phyloP scores from a whole-genome alignment of 2,113 vertebrate species.

The Mesembrinibis cayennensis region DNA sequence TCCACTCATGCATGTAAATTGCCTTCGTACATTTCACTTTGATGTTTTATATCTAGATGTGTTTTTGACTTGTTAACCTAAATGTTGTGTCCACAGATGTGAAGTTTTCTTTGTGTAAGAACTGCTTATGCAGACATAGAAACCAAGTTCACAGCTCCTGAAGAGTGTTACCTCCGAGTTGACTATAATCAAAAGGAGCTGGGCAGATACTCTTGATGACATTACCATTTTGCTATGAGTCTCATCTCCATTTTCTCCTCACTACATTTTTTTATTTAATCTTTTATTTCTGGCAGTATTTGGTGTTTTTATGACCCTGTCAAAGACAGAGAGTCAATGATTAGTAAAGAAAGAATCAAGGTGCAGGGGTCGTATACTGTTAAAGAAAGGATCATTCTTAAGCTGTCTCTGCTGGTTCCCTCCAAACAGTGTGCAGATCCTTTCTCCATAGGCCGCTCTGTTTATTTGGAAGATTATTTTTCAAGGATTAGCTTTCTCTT shows the following conservation, averaged over 20 bases:
- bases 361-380: neutral
- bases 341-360: neutral
- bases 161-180: neutral
- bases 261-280: neutral
- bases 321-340: neutral
- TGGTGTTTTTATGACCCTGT: neutral
- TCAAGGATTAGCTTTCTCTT: neutral
- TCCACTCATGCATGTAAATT: neutral
- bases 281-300: neutral
- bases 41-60: neutral
- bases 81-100: neutral
- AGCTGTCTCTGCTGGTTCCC: neutral
- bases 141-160: neutral
- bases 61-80: neutral
- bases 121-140: neutral
- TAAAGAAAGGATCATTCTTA: neutral
- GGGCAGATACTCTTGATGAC: neutral
- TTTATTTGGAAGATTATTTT: conserved; percentile 23
- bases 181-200: neutral
- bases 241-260: neutral
- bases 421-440: neutral
- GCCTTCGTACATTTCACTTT: neutral
- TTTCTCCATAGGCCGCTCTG: neutral
- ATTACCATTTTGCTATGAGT: neutral
- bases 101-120: neutral